Evolutionary conservation across 2,113 vertebrate genomes (phyloP), one percentile per base, ranked within the genome.

Genomic region (Anas platyrhynchos): DNA sequence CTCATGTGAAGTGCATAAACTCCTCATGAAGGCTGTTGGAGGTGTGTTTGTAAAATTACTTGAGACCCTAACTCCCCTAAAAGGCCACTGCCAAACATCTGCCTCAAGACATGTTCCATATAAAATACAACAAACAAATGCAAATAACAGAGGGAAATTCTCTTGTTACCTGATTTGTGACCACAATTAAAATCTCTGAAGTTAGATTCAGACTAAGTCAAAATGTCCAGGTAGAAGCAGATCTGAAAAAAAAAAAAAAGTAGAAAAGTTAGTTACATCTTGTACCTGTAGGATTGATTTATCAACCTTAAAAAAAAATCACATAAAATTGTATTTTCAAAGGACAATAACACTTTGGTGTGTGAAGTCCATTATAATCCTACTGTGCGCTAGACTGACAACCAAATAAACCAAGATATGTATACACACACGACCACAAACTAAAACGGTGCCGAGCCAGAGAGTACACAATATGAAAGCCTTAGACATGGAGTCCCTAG

Each of bases 101-200:
- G 34, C 34, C 32, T 79, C 26, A 78, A 46, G 79, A 73, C 16
- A 65, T 0, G 0, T 9, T 59, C 21, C 12, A 41, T 38, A 44
- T 23, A 68, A 78, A 89, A 56, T 14, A 34, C 15, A 32, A 32
- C 43, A 52, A 80, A 52, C 10, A 69, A 50, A 52, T 29, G n/a
- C 8, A 83, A 69, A 58, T 48, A 69, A 69, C 3, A 5, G 23
- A 38, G 5, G 15, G 13, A 65, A 11, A 25, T n/a, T 69, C 15
- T 83, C 34, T 36, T 55, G 2, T 58, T 43, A 50, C 44, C 48
- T 7, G 34, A 56, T 83, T 75, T 59, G 6, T 44, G 65, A 54
- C 16, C 18, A 11, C 4, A 13, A 68, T 7, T 68, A 21, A 46
- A 21, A 23, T 86, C 25, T 41, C 58, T 34, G 11, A 38, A 72